Evolutionary conservation across 92 coral and sea anemone genomes (phyloP).

Genomic region (Phenganax marumi): DNA sequence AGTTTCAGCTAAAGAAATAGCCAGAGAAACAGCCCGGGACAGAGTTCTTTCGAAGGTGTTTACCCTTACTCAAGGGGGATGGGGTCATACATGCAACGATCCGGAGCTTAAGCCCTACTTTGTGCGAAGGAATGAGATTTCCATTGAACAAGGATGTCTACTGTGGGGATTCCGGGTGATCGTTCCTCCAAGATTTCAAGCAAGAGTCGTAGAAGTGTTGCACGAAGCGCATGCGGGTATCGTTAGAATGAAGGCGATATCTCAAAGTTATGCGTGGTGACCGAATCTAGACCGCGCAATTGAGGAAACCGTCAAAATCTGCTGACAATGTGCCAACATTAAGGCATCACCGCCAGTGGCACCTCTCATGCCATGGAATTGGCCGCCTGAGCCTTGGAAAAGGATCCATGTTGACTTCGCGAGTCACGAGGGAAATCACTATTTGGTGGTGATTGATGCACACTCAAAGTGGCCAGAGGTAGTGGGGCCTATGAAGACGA

Average conservation of each 20-base stretch:
- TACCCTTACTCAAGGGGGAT: background rate
- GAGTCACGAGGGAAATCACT: background rate
- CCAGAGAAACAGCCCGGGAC: constrained; percentile 1
- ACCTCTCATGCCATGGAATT: constrained; percentile 41
- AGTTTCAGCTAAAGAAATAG: constrained; percentile 27
- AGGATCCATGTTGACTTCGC: constrained; percentile 43
- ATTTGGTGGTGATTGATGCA: background rate
- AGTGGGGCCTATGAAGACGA: background rate
- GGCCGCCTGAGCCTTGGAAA: constrained; percentile 39
- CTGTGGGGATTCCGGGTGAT: constrained; percentile 43
- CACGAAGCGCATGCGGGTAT: constrained; percentile 48
- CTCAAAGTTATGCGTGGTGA: constrained; percentile 50
- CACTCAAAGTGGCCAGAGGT: background rate
- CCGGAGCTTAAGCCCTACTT: background rate
- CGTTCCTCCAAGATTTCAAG: constrained; percentile 36
- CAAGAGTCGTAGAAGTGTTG: constrained; percentile 34
- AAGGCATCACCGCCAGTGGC: constrained; percentile 34
- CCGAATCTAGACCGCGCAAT: constrained; percentile 27
- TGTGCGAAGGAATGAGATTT: no score
- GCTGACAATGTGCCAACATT: constrained; percentile 15
- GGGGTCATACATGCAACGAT: background rate
- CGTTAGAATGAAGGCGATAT: constrained; percentile 40
- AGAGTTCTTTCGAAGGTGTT: constrained; percentile 10
- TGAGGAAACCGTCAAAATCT: constrained; percentile 4
- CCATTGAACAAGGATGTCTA: constrained; percentile 49